Conservation (phyloP, 2,888 invertebrate species). For the Hydriomena furcata region DNA sequence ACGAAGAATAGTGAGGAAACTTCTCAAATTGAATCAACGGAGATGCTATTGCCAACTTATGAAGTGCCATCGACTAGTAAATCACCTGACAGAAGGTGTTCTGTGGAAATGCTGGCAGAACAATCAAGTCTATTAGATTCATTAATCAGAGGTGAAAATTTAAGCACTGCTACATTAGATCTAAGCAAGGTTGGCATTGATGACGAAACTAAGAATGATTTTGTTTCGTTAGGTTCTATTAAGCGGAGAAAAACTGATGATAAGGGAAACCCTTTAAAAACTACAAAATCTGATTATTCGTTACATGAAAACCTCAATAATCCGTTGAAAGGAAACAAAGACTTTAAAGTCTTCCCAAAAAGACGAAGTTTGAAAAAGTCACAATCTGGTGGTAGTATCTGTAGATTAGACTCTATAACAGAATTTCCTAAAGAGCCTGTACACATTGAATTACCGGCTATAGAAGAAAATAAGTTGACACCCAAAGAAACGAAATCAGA, state of each 20-base stretch:
- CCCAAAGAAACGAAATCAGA: slow-evolving; percentile 43
- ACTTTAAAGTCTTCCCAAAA: slow-evolving; percentile 43
- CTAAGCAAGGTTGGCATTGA: slow-evolving; percentile 70
- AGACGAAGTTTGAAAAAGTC: slow-evolving; percentile 72
- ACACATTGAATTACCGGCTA: slow-evolving; percentile 58
- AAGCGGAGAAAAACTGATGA: slow-evolving; percentile 46
- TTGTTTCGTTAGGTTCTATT: slow-evolving; percentile 33
- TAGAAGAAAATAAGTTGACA: slow-evolving; percentile 72
- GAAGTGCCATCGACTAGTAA: slow-evolving; percentile 40
- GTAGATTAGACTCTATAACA: slow-evolving; percentile 73
- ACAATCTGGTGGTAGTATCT: slow-evolving; percentile 68
- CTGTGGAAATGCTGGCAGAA: slow-evolving; percentile 82
- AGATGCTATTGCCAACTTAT: slow-evolving; percentile 29
- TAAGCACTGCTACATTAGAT: slow-evolving; percentile 72
- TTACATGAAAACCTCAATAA: slow-evolving; percentile 60
- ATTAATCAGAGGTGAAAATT: slow-evolving; percentile 79
- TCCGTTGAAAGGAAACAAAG: slow-evolving; percentile 49
- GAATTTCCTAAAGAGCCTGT: slow-evolving; percentile 65
- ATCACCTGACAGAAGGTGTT: slow-evolving; percentile 77
- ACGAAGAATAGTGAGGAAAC: slow-evolving; percentile 23
- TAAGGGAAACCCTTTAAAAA: slow-evolving; percentile 56
- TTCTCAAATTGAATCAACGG: slow-evolving; percentile 32
- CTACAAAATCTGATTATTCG: slow-evolving; percentile 76
- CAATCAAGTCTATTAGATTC: slow-evolving; percentile 81
- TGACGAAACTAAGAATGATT: slow-evolving; percentile 39